A percentile compares a stretch with the other conserved stretches of the same genome.
phyloP scores from a whole-genome alignment of 2,888 invertebrate species.

The Bellardia pandia region DNA sequence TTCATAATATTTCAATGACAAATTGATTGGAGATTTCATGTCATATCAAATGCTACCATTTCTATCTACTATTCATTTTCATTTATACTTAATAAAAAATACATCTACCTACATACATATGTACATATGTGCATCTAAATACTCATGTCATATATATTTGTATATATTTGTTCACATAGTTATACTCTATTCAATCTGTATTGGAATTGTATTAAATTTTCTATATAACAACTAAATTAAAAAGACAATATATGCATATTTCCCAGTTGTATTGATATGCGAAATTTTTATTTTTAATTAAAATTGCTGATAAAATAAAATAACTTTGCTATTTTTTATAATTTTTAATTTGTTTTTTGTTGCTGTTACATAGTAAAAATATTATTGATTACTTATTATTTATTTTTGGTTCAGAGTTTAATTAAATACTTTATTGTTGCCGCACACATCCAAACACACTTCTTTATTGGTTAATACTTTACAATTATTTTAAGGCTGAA shows the following conservation, averaged over 20 bases:
- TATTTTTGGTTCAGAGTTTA: slow-evolving; percentile 50
- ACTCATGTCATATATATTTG: too few relatives aligned
- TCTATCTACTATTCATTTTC: background rate
- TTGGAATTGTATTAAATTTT: too few relatives aligned
- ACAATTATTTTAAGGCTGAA: slow-evolving; percentile 31
- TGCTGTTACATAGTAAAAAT: slow-evolving; percentile 7
- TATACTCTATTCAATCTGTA: too few relatives aligned
- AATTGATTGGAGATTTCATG: slow-evolving; percentile 65
- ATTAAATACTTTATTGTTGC: slow-evolving; percentile 63
- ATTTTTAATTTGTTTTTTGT: background rate
- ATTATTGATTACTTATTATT: slow-evolving; percentile 34
- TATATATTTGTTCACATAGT: too few relatives aligned
- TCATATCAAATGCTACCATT: slow-evolving; percentile 42
- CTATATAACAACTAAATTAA: background rate
- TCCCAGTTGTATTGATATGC: slow-evolving; percentile 7
- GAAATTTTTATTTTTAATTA: slow-evolving; percentile 26
- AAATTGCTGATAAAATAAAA: slow-evolving; percentile 42
- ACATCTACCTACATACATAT: too few relatives aligned
- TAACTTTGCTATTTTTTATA: background rate
- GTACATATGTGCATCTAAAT: too few relatives aligned
- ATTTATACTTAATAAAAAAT: background rate
- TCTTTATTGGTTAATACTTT: slow-evolving; percentile 36
- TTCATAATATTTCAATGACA: slow-evolving; percentile 50
- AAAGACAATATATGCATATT: slow-evolving; percentile 20
- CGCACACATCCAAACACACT: slow-evolving; percentile 9